phyloP scores from a whole-genome alignment of 2,797 vertebrate species.

The Leucoraja ocellata region DNA sequence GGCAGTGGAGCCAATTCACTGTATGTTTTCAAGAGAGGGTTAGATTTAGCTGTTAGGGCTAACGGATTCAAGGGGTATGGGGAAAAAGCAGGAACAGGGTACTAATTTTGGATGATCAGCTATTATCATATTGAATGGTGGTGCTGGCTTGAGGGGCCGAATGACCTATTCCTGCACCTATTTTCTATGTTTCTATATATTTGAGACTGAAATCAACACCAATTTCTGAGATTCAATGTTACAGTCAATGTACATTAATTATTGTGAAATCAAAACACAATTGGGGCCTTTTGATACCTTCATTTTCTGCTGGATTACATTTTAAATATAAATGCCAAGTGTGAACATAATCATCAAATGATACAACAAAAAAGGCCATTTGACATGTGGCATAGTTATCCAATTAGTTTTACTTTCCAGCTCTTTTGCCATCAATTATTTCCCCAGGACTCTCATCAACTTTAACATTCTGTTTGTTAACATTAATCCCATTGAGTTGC shows the following conservation, averaged over 20 bases:
- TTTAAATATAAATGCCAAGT: not conserved
- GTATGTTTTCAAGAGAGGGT: too few species aligned
- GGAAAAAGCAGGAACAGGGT: too few species aligned
- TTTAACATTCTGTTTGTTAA: not conserved
- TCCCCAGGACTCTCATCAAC: not conserved
- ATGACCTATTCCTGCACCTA: too few species aligned
- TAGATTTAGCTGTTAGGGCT: too few species aligned
- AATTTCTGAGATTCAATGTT: not conserved
- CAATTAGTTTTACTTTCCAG: too few species aligned
- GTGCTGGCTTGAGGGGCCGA: too few species aligned
- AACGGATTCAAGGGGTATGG: too few species aligned
- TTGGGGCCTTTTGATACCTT: not conserved
- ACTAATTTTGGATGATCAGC: too few species aligned
- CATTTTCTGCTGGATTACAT: not conserved
- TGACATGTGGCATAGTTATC: too few species aligned
- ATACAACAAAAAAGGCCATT: not conserved
- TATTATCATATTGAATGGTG: too few species aligned
- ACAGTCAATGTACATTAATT: not conserved
- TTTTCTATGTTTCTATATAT: not conserved
- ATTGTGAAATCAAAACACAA: not conserved
- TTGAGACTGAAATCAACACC: not conserved
- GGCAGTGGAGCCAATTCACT: too few species aligned
- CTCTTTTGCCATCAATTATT: too few species aligned
- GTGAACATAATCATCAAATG: not conserved
- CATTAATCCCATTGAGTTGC: not conserved